phyloP scores from a whole-genome alignment of 2,113 vertebrate genomes.

The Atlantisia rogersi region DNA sequence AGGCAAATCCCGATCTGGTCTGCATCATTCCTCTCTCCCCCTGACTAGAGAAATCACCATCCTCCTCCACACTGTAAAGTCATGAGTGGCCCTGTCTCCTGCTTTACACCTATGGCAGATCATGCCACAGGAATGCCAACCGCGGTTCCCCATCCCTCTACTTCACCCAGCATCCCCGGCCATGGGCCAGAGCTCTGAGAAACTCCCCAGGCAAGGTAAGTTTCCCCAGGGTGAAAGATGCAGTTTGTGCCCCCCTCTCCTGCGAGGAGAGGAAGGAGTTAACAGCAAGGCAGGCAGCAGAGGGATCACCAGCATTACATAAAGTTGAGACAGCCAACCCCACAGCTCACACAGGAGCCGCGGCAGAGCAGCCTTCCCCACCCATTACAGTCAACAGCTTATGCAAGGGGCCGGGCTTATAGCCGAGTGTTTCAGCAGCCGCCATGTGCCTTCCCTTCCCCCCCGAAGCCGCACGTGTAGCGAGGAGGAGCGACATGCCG shows the following conservation, averaged over 20 bases:
- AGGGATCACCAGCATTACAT: conserved; percentile 10
- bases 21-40: not conserved
- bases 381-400: conserved; percentile 50
- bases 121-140: not conserved
- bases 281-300: not conserved
- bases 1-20: not conserved
- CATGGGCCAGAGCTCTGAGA: not conserved
- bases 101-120: not conserved
- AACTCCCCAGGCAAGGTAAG: not conserved
- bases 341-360: not conserved
- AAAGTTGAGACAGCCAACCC: not conserved
- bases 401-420: conserved; percentile 58
- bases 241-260: not conserved
- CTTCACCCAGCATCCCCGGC: not conserved
- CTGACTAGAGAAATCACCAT: not conserved
- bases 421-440: not conserved
- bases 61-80: not conserved
- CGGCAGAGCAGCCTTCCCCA: not conserved
- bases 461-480: conserved; percentile 56
- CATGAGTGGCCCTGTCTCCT: not conserved
- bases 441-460: conserved; percentile 12
- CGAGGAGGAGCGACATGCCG: conserved; percentile 58
- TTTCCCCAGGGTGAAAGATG: not conserved
- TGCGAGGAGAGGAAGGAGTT: not conserved
- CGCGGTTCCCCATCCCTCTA: not conserved